Percentiles rank a stretch among this genome's conserved stretches.
Evolutionary conservation across 2,797 vertebrate genomes (phyloP).

Genomic region (Sebastes oblongus): DNA sequence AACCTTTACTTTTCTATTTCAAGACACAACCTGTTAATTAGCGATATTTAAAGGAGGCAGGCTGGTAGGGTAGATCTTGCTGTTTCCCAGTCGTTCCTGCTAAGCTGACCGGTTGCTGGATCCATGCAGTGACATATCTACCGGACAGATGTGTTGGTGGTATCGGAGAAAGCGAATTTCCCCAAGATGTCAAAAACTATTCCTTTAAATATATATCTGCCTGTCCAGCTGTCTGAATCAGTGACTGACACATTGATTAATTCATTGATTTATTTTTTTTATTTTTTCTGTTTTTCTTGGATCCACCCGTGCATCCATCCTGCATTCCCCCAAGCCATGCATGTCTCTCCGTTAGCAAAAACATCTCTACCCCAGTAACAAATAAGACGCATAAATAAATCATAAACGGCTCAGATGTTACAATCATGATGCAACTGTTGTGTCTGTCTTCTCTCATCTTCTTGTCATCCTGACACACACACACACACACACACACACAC

Average conservation of each 20-base stretch:
- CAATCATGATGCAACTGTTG: conserved; percentile 80
- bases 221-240: conserved; percentile 7
- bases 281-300: not conserved
- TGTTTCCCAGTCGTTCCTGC: not conserved
- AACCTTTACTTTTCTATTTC: not conserved
- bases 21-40: not conserved
- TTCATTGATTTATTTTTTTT: not conserved
- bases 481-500: not conserved
- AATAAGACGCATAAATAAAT: conserved; percentile 78
- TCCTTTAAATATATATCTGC: not conserved
- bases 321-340: conserved; percentile 32
- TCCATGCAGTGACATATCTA: not conserved
- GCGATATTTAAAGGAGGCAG: not conserved
- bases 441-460: conserved; percentile 78
- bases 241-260: conserved; percentile 8
- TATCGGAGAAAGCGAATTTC: not conserved
- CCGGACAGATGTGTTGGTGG: not conserved
- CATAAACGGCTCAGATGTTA: conserved; percentile 75
- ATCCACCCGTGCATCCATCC: conserved; percentile 9
- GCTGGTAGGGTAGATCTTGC: not conserved
- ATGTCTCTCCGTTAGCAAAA: conserved; percentile 54
- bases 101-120: not conserved
- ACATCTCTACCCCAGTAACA: conserved; percentile 65
- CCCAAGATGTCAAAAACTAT: not conserved
- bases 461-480: conserved; percentile 58